Evolutionary conservation across 2,888 invertebrate genomes (phyloP), one percentile per base, ranked within the genome.

Genomic region (Orthosia incerta): DNA sequence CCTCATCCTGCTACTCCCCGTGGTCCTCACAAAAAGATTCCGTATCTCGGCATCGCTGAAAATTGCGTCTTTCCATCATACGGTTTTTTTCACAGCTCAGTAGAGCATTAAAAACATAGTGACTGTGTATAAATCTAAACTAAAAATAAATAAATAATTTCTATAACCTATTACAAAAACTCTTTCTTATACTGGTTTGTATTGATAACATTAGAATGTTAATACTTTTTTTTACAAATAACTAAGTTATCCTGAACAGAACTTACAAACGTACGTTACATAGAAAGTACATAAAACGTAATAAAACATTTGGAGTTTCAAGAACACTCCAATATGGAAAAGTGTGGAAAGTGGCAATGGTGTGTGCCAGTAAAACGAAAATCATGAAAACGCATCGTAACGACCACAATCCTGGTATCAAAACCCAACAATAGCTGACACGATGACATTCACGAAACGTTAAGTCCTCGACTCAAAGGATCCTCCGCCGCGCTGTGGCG

Each of bases 21-120:
- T 46, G 12, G 67, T n/a, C 71, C 68, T 68, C 60, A 84, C 81
- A 69, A 76, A 73, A 69, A 80, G 74, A 81, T 84, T 64, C 45
- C 55, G 23, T 81, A 84, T 82, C 84, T 66, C 59, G 71, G 56
- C 77, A 63, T 80, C 81, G 59, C 75, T 82, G 81, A 86, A 86
- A 88, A 87, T 88, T 86, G 84, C 84, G 87, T 80, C 80, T 85
- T 86, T 89, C 87, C 84, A 84, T 86, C 84, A n/a, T n/a, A n/a
- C n/a, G n/a, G n/a, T n/a, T n/a, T n/a, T n/a, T n/a, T n/a, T n/a
- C n/a, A n/a, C n/a, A n/a, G n/a, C n/a, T n/a, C n/a, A n/a, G n/a
- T n/a, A n/a, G n/a, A n/a, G n/a, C n/a, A n/a, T n/a, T n/a, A n/a
- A n/a, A n/a, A n/a, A n/a, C n/a, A n/a, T n/a, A n/a, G n/a, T n/a